A percentile compares a stretch with the other conserved stretches of the same genome.
Evolutionary conservation across 2,797 vertebrate species (phyloP).

Genomic region (Ibycter americanus): DNA sequence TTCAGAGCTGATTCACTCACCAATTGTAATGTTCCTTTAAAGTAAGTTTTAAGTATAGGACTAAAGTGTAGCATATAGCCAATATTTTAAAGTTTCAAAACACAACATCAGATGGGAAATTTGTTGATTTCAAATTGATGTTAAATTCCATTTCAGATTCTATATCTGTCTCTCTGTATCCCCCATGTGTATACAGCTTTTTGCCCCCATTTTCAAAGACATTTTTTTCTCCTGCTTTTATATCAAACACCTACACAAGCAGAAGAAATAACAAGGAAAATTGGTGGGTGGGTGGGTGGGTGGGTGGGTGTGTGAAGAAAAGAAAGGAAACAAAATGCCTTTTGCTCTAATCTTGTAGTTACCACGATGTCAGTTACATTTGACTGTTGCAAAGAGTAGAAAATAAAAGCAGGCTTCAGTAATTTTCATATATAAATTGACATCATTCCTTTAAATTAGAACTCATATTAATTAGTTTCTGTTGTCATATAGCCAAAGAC

Average conservation of each 20-base stretch:
- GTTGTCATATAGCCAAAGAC: neutral
- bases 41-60: neutral
- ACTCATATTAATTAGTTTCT: neutral
- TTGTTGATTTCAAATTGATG: neutral
- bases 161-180: neutral
- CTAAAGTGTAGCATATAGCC: neutral
- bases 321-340: neutral
- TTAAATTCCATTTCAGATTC: neutral
- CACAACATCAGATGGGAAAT: neutral
- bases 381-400: neutral
- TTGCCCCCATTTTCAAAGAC: neutral
- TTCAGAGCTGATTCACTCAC: neutral
- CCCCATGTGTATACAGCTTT: accelerated
- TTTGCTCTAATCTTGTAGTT: neutral
- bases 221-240: neutral
- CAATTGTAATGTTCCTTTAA: neutral
- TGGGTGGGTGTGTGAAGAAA: no score
- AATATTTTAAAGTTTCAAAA: neutral
- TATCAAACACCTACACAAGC: neutral
- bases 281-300: no score
- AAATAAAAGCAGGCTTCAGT: neutral
- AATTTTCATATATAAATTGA: neutral
- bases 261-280: neutral
- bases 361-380: neutral
- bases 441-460: neutral